Base-by-base conservation (phyloP, 2,797 vertebrate genomes). In the Cheracebus regulus region DNA sequence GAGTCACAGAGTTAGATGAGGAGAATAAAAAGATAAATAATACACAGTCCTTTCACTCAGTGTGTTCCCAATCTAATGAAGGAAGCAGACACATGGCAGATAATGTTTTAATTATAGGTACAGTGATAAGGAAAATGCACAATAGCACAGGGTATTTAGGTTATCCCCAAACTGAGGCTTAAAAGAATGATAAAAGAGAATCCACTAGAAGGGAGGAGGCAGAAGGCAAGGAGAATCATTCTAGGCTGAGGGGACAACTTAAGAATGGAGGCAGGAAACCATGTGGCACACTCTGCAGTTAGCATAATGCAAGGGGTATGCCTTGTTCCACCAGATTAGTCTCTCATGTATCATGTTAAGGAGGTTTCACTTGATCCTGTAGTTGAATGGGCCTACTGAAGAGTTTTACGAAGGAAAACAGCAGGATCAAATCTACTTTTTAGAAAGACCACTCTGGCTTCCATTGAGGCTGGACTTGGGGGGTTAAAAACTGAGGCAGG, bases 381-480 rank as follows among this genome's bases (percentile, higher is more conserved):
- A 39, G 52, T 30, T 50, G 15, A 82, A 0, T 70, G 24, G 76
- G 80, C 58, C n/a, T 14, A 78, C 20, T 52, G 17, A 93, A 61
- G 50, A 91, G 64, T 67, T 97, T 96, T 64, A 84, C 28, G 78
- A 70, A 84, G 30, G 11, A 90, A 96, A 86, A 55, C 58, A 78
- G 24, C 28, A 83, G 55, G 81, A 12, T 90, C 52, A 55, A 30
- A 57, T 52, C 36, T 85, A 41, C 24, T 94, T 78, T 86, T 44
- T n/a, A 88, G 55, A 57, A 93, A 79, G 48, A 72, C 12, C 19
- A 36, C 11, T 67, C 52, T 90, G 39, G 72, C 88, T 76, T 92
- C 41, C 5, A 6, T 5, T 20, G 9, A 58, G 80, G 26, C 36
- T 41, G 26, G 15, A 44, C 19, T 41, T 44, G 55, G 80, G 10